These are phyloP conservation scores for Cassiopea xamachana DNA, from an alignment of 30 jellyfish, hydroid and myxozoan genomes.

Conservation along the genomic window DNA sequence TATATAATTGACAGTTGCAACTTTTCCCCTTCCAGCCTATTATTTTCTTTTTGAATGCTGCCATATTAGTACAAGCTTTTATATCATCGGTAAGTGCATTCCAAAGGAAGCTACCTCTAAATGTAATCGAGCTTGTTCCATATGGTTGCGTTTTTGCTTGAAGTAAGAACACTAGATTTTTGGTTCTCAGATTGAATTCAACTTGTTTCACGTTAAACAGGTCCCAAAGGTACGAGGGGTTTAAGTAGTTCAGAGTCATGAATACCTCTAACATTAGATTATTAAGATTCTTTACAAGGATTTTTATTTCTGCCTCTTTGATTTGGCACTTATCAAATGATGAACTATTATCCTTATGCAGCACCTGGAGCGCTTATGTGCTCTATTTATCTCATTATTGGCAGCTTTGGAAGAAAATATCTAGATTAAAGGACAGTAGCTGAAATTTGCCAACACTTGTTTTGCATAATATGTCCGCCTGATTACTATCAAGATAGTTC, in stretches of 20 bases:
- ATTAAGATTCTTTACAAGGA: neutral
- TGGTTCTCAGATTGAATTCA: neutral
- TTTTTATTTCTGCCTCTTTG: no score
- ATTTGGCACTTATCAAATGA: neutral
- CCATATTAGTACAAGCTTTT: neutral
- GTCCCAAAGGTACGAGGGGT: neutral
- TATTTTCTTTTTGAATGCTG: neutral
- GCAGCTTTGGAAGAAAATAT: neutral
- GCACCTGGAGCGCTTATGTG: neutral
- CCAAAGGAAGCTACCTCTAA: neutral
- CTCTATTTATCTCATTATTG: neutral
- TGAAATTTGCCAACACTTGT: neutral
- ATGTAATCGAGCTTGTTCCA: neutral
- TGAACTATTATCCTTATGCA: neutral
- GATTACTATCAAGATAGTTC: neutral
- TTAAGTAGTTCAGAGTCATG: neutral
- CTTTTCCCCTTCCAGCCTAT: neutral
- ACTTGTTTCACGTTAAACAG: neutral
- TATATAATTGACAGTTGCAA: neutral
- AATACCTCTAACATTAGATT: neutral
- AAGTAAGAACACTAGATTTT: neutral
- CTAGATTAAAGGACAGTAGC: neutral
- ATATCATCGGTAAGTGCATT: neutral
- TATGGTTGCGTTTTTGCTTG: neutral
- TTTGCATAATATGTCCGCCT: neutral